These are phyloP conservation scores for Globicephala melas DNA, from an alignment of 2,113 vertebrate species.

Conservation along the genomic window DNA sequence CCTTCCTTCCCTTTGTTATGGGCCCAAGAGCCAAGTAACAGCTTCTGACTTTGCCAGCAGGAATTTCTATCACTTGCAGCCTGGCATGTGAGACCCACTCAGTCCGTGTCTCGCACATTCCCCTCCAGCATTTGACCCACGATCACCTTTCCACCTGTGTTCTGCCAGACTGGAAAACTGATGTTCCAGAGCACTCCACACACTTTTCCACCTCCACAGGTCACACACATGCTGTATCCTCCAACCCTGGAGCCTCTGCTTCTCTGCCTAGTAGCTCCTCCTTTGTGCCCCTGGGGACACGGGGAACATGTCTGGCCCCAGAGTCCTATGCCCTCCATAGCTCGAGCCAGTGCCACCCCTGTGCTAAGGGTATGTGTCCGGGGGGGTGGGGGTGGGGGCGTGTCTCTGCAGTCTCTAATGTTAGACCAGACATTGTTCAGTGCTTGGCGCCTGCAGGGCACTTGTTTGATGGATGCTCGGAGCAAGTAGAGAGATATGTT, in stretches of 20 bases:
- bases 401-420: background rate
- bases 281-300: background rate
- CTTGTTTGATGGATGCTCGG: background rate
- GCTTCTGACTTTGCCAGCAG: background rate
- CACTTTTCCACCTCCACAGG: background rate
- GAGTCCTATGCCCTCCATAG: background rate
- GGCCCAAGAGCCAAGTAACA: background rate
- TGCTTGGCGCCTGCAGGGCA: background rate
- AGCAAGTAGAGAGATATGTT: background rate
- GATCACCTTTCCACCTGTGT: background rate
- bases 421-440: background rate
- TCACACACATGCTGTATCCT: no score
- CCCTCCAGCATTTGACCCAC: background rate
- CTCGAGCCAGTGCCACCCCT: background rate
- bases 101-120: background rate
- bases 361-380: background rate
- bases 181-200: background rate
- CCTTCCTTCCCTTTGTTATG: background rate
- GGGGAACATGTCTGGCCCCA: accelerated
- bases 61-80: background rate
- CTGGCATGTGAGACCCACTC: background rate
- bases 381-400: background rate
- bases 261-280: background rate
- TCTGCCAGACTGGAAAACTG: background rate
- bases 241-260: background rate